Evolutionary conservation across 2,113 vertebrate species (phyloP).

Genomic region (Cyrtonyx montezumae): DNA sequence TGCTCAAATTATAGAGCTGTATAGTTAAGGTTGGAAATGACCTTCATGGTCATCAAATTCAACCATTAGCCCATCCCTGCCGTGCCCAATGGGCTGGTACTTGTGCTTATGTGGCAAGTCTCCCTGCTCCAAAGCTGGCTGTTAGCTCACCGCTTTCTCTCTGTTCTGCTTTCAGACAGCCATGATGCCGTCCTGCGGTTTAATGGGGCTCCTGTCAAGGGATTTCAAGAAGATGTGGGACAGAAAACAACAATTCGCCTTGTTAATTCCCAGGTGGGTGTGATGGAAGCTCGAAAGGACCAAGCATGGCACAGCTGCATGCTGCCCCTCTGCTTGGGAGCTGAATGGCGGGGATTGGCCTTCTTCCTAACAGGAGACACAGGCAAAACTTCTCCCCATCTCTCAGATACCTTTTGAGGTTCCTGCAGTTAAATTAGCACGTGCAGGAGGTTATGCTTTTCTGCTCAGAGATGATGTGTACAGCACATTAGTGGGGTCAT

Average conservation of each 20-base stretch:
- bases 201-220: conserved; percentile 79
- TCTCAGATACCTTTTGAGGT: background rate
- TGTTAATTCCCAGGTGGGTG: conserved; percentile 83
- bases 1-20: background rate
- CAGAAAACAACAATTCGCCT: conserved; percentile 83
- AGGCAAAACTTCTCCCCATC: background rate
- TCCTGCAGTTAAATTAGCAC: background rate
- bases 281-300: rapidly evolving
- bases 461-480: background rate
- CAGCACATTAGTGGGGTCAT: background rate
- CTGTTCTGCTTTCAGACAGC: conserved; percentile 73
- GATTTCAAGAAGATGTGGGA: conserved; percentile 81
- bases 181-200: conserved; percentile 82
- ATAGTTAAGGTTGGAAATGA: no score
- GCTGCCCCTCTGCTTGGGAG: background rate
- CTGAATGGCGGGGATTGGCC: background rate
- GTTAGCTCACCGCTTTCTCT: background rate
- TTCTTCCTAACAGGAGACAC: rapidly evolving
- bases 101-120: background rate
- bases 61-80: no score
- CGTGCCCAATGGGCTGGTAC: background rate
- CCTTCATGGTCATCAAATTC: no score
- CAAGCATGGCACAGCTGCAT: rapidly evolving
- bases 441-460: background rate
- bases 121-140: background rate